Evolutionary conservation across 2,113 vertebrate species (phyloP).

Genomic region (Stigmatopora argus): DNA sequence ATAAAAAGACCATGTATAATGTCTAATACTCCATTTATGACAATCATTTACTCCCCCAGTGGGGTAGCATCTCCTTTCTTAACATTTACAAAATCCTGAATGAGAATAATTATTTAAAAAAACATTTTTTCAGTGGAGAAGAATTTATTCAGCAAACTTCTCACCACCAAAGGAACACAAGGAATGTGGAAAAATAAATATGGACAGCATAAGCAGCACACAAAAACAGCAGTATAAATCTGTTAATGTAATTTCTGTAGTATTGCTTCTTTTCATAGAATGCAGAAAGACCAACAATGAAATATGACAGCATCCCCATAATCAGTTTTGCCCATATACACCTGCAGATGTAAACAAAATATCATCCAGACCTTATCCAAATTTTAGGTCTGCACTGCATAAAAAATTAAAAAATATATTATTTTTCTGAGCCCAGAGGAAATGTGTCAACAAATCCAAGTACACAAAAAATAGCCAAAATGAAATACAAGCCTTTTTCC

Average conservation of each 20-base stretch:
- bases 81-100: too few relatives aligned
- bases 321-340: conserved; percentile 1
- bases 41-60: too few relatives aligned
- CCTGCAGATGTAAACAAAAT: conserved; percentile 35
- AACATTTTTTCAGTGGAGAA: conserved; percentile 22
- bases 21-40: too few relatives aligned
- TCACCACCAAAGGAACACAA: conserved; percentile 33
- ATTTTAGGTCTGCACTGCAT: conserved; percentile 2
- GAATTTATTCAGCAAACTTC: conserved; percentile 52
- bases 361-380: conserved; percentile 18
- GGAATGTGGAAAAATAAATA: conserved; percentile 54
- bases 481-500: neutral
- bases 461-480: neutral
- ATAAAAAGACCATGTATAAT: neutral
- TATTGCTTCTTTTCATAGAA: neutral
- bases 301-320: neutral
- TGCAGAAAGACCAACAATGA: conserved; percentile 1
- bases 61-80: too few relatives aligned
- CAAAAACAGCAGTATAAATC: neutral
- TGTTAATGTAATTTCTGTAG: neutral
- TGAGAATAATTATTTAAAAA: neutral
- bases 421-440: neutral
- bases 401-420: neutral
- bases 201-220: conserved; percentile 24
- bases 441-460: neutral